Base-by-base conservation (phyloP, 2,797 vertebrate genomes). In the Numenius phaeopus region DNA sequence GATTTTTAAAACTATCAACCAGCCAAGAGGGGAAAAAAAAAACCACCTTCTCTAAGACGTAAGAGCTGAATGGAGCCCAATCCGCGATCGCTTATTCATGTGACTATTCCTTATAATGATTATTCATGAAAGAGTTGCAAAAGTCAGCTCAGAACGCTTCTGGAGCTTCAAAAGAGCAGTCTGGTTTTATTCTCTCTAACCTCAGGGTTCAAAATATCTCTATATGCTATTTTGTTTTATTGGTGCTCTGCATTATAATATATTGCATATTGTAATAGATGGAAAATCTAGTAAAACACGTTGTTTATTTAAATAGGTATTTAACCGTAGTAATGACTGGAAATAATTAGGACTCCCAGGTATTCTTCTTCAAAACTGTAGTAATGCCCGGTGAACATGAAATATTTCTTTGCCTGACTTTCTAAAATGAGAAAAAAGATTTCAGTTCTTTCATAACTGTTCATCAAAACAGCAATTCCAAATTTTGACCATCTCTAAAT, bases 131-230 rank as follows among this genome's bases (percentile, higher is more conserved):
- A 75, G 65, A 91, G 46, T 81, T 95, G 93, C 93, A 94, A 17
- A 93, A 96, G 82, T 64, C 84, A 94, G 79, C 91, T 86, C 72
- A 65, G 79, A 91, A 91, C 29, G 57, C 47, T 85, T 13, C 12
- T 61, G 79, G 71, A 94, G 85, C 87, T 95, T 96, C 95, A 85
- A 89, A 93, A 91, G 92, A 89, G 87, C 19, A 59, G 67, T 32
- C 78, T 64, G 75, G 37, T 19, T 81, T 81, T 91, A 86, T 78
- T 96, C 97, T 94, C 72, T 89, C 73, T 96, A 87, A 94, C 97
- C 95, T 78, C 94, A 26, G 96, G 97, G 96, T 95, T 97, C 94
- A 94, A 94, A 97, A 91, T 97, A 77, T 77, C 87, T 96, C 87
- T 78, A 24, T 27, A 65, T 49, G 79, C 69, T 58, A 39, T 87